phyloP scores from a whole-genome alignment of 2,797 vertebrate species.

The Discoglossus pictus region DNA sequence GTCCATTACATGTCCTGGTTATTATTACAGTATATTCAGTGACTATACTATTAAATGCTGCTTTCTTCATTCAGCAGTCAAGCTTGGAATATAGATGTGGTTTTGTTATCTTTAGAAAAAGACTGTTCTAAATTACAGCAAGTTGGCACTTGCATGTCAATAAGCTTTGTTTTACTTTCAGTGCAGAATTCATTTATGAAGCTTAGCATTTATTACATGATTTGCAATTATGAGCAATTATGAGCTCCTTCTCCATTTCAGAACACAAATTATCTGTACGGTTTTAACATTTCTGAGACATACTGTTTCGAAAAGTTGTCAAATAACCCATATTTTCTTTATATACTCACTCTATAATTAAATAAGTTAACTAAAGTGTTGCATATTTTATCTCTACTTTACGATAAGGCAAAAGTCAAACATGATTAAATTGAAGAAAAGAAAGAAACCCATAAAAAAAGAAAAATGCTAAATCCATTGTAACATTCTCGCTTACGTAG shows the following conservation, averaged over 20 bases:
- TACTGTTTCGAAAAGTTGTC: constrained; percentile 47
- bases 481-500: not conserved
- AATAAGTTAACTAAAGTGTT: constrained; percentile 48
- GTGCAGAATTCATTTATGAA: constrained; percentile 84
- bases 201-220: constrained; percentile 88
- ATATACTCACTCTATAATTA: constrained; percentile 47
- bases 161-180: constrained; percentile 88
- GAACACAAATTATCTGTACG: constrained; percentile 83
- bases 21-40: constrained; percentile 9
- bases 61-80: constrained; percentile 8
- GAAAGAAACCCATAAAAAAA: not conserved
- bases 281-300: constrained; percentile 57
- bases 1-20: not conserved
- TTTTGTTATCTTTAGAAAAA: constrained; percentile 81
- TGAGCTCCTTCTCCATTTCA: constrained; percentile 84
- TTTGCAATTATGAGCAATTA: constrained; percentile 88
- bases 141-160: constrained; percentile 86
- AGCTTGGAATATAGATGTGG: constrained; percentile 77
- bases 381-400: constrained; percentile 41
- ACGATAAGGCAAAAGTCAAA: constrained; percentile 48
- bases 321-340: constrained; percentile 51
- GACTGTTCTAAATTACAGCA: constrained; percentile 81
- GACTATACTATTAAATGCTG: not conserved
- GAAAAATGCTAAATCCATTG: not conserved
- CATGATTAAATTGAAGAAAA: constrained; percentile 32